Percentiles rank a stretch among this genome's conserved stretches.
Conservation (phyloP, 1,140 invertebrate genomes). For the Lepidurus apus region DNA sequence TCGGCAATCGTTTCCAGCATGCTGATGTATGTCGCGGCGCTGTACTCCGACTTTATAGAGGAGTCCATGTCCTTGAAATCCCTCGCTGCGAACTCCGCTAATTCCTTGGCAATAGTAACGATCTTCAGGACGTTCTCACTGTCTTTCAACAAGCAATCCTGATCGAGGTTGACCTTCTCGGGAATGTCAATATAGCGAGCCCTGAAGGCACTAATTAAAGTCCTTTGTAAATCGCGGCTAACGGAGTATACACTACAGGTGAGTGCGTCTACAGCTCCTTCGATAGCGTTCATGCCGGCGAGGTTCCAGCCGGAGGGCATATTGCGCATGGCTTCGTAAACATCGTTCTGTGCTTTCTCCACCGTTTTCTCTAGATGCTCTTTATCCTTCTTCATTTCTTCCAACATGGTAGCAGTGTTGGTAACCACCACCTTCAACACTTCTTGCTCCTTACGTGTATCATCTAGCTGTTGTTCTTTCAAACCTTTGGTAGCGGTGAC, state of each 20-base stretch:
- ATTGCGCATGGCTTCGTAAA: conserved; percentile 2
- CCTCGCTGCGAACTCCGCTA: background rate
- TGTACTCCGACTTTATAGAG: background rate
- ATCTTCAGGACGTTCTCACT: background rate
- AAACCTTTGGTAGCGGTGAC: conserved; percentile 25
- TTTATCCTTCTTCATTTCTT: background rate
- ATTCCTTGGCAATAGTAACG: background rate
- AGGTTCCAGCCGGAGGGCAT: conserved; percentile 26
- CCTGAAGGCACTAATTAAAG: too few species aligned
- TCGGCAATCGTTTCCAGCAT: background rate
- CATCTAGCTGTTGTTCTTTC: background rate
- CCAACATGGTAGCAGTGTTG: background rate
- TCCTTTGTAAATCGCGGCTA: too few species aligned
- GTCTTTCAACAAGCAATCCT: background rate
- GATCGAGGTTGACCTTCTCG: background rate
- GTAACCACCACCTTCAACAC: background rate
- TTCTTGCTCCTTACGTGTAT: background rate
- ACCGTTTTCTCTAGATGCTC: background rate
- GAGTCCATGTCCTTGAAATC: background rate
- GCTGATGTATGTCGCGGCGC: background rate
- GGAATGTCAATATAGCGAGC: too few species aligned
- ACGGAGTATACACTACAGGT: too few species aligned
- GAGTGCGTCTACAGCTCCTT: background rate
- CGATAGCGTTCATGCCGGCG: background rate
- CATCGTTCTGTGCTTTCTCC: background rate